Conservation (phyloP, 2,797 vertebrate species). For the Caiman crocodilus region DNA sequence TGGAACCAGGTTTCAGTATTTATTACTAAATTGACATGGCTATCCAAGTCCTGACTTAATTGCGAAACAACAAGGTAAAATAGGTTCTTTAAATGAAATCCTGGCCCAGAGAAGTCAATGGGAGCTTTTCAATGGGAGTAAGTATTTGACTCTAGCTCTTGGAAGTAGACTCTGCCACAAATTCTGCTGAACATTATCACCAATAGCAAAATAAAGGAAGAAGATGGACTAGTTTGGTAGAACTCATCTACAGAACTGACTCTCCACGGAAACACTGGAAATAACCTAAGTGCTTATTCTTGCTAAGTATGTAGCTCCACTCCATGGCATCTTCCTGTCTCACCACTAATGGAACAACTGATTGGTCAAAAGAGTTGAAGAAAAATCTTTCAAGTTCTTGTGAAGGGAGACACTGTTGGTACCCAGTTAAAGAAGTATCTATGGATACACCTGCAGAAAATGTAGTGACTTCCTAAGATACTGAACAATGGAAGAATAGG, state of each 20-base stretch:
- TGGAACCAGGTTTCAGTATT: background rate
- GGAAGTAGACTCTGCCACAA: background rate
- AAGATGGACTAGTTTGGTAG: background rate
- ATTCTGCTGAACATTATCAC: background rate
- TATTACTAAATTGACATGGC: background rate
- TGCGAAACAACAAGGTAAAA: background rate
- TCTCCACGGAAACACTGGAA: background rate
- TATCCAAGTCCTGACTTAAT: background rate
- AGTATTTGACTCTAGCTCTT: background rate
- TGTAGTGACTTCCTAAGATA: background rate
- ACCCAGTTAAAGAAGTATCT: too few relatives aligned
- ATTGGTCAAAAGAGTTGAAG: background rate
- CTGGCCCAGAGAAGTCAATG: background rate
- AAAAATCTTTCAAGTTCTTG: background rate
- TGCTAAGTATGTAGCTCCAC: background rate
- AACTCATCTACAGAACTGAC: background rate
- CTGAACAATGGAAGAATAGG: background rate
- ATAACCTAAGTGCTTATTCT: background rate
- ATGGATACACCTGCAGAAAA: background rate
- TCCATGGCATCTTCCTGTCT: background rate
- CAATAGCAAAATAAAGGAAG: background rate
- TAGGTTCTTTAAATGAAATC: slow-evolving; percentile 3
- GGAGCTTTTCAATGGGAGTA: background rate
- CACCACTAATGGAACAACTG: background rate
- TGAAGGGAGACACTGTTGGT: background rate